Percentiles rank a stretch among this genome's conserved stretches.
phyloP scores from a whole-genome alignment of 2,888 invertebrate genomes.

The Nymphalis c-album region DNA sequence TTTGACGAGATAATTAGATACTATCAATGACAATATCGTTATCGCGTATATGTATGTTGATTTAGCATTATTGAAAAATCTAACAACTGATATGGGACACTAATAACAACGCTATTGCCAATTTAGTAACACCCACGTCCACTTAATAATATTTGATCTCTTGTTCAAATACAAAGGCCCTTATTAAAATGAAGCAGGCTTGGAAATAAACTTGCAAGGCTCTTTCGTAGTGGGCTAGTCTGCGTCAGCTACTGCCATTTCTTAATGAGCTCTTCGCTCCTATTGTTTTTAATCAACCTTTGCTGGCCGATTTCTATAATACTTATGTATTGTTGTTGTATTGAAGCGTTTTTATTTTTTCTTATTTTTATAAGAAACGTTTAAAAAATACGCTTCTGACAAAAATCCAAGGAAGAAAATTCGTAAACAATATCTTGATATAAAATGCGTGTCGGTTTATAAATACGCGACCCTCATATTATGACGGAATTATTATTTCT shows the following conservation, averaged over 20 bases:
- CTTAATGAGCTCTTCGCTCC: slow-evolving; percentile 24
- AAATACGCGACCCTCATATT: no score
- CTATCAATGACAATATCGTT: no score
- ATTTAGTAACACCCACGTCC: neutral
- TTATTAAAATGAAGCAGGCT: slow-evolving; percentile 27
- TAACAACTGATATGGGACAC: neutral
- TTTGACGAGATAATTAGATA: no score
- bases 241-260: slow-evolving; percentile 23
- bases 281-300: slow-evolving; percentile 19
- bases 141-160: slow-evolving; percentile 15
- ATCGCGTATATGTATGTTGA: no score
- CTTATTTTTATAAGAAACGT: no score
- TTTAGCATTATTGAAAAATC: neutral
- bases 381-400: no score
- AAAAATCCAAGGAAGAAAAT: no score
- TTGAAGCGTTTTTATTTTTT: no score
- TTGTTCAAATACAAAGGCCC: slow-evolving; percentile 19
- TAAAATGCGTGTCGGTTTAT: no score
- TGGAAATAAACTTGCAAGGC: slow-evolving; percentile 17
- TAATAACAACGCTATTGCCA: neutral
- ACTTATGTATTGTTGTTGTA: neutral
- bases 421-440: no score
- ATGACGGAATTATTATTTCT: no score
- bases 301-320: slow-evolving; percentile 10
- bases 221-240: slow-evolving; percentile 19